Base-by-base conservation (phyloP, 2,797 vertebrate species). In the Coranthus polyacanthus region DNA sequence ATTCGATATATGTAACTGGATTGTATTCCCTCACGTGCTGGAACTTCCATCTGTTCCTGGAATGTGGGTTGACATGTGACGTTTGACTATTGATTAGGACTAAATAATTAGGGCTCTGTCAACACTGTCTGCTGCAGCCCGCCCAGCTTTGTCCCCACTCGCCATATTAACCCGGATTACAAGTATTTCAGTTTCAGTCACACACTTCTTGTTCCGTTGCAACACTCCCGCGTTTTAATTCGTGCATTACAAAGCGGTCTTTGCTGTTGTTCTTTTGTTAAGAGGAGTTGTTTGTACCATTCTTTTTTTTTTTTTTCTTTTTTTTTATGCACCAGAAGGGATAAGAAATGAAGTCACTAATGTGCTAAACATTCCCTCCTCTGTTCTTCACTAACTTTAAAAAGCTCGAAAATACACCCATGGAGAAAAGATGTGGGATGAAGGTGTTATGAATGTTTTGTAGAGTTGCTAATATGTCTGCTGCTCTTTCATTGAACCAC, bases 51-150 rank as follows among this genome's bases (percentile, higher is more conserved):
- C 66, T 80, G 73, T 86, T 85, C 60, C 75, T 81, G 84, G 83
- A 86, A 87, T 82, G 84, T 77, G 66, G 55, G 53, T 65, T 75
- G 72, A 83, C 54, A 79, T 81, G 78, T 81, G 82, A 86, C 82
- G 74, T 34, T 24, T 12, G 37, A 4, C 69, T 85, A 92, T 92
- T 82, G 90, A 91, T 91, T 82, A 78, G 73, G 50, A 68, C 64
- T 56, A 46, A 72, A 85, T 89, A 88, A 86, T 82, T 57, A 49
- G 61, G 51, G 13, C 68, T 77, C 65, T 85, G 83, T 79, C 58
- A 59, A 74, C 68, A 72, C 66, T 67, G 75, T 84, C 46, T 49
- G 72, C 68, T 15, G 56, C 51, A 61, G 46, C 56, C 21, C 2
- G 2, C 72, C 63, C 53, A 49, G 81, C 70, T 56, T 62, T 79